A percentile compares a stretch with the other conserved stretches of the same genome.
Evolutionary conservation across 2,797 vertebrate genomes (phyloP).

Genomic region (Erpetoichthys calabaricus): DNA sequence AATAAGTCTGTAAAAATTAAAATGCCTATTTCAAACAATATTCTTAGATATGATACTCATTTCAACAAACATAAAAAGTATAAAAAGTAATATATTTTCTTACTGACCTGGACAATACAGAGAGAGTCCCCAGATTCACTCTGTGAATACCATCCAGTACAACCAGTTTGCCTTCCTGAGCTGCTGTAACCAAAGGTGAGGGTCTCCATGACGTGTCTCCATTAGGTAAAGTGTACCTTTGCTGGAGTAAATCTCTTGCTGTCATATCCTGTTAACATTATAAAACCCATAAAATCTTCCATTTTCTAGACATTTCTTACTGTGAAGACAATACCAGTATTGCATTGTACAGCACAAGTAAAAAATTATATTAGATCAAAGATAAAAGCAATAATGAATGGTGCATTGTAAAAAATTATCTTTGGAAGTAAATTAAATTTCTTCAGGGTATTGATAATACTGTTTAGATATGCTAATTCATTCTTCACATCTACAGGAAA

Average conservation of each 20-base stretch:
- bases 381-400: too few species aligned
- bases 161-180: constrained; percentile 78
- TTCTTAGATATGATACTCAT: neutral
- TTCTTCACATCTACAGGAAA: too few species aligned
- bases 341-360: too few species aligned
- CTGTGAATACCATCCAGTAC: constrained; percentile 84
- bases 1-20: constrained; percentile 55
- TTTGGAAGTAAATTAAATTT: too few species aligned
- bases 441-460: too few species aligned
- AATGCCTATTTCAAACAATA: neutral
- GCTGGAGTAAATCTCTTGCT: constrained; percentile 81
- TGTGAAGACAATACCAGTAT: too few species aligned
- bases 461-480: too few species aligned
- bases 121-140: constrained; percentile 78
- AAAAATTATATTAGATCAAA: too few species aligned
- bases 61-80: accelerated
- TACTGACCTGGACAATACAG: constrained; percentile 79
- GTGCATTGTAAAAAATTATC: too few species aligned
- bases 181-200: constrained; percentile 75
- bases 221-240: constrained; percentile 80
- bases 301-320: neutral
- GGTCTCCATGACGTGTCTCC: constrained; percentile 91
- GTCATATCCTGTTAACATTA: constrained; percentile 75
- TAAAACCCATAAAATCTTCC: constrained; percentile 11
- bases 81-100: neutral